These are phyloP conservation scores for Chymomyza procnemis DNA, from an alignment of 2,888 invertebrate genomes.

Conservation along the genomic window DNA sequence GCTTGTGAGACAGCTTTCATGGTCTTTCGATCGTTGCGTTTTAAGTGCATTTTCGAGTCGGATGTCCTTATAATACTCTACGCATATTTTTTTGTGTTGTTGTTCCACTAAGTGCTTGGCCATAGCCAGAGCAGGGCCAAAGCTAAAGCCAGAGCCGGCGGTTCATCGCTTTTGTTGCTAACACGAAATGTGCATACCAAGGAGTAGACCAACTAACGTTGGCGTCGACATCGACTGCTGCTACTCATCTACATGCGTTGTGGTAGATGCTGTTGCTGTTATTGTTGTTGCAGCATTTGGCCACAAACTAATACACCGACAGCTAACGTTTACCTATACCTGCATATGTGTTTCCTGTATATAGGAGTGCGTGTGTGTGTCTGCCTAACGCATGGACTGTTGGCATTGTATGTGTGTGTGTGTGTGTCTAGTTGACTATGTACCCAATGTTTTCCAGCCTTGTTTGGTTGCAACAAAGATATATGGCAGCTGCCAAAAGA, in stretches of 20 bases:
- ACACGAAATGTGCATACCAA: slow-evolving; percentile 72
- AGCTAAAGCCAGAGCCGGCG: not conserved
- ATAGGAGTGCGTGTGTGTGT: slow-evolving; percentile 12
- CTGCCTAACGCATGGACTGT: slow-evolving; percentile 1
- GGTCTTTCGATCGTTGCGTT: too few relatives aligned
- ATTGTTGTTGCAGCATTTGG: slow-evolving; percentile 35
- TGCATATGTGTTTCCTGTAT: slow-evolving; percentile 12
- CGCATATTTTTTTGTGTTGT: not conserved
- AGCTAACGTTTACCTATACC: slow-evolving; percentile 27
- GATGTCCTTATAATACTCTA: not conserved
- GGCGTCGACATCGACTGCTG: slow-evolving; percentile 15
- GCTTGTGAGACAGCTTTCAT: too few relatives aligned
- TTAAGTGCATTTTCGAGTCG: too few relatives aligned
- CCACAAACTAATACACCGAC: slow-evolving; percentile 57
- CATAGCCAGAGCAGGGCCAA: not conserved
- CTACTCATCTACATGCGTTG: slow-evolving; percentile 57
- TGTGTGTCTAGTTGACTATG: slow-evolving; percentile 36
- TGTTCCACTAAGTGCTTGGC: not conserved
- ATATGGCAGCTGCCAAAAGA: slow-evolving; percentile 70
- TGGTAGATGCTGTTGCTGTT: not conserved
- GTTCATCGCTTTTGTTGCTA: slow-evolving; percentile 13
- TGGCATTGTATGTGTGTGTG: slow-evolving; percentile 5
- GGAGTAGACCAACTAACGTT: slow-evolving; percentile 39
- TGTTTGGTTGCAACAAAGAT: slow-evolving; percentile 58
- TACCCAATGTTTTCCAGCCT: slow-evolving; percentile 46